Percentiles rank a stretch among this genome's conserved stretches.
Conservation (phyloP, 2,888 invertebrate genomes). For the Toxonevra muliebris region DNA sequence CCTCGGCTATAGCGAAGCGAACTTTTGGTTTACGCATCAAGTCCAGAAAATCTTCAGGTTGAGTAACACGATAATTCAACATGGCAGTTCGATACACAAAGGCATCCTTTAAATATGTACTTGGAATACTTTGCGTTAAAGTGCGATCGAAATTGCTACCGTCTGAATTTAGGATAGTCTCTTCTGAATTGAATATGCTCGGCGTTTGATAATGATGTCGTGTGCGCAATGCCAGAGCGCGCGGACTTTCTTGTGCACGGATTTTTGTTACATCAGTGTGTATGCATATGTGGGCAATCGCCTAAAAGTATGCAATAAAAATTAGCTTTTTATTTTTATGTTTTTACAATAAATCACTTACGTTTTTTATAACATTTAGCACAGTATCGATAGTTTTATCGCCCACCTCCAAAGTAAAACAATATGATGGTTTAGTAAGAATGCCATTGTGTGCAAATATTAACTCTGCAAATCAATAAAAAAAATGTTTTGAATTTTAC, state of each 20-base stretch:
- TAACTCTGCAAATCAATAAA: slow-evolving; percentile 49
- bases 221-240: slow-evolving; percentile 54
- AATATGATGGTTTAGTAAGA: slow-evolving; percentile 64
- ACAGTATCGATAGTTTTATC: slow-evolving; percentile 65
- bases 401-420: slow-evolving; percentile 67
- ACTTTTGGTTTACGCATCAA: slow-evolving; percentile 49
- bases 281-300: slow-evolving; percentile 64
- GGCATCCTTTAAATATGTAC: slow-evolving; percentile 58
- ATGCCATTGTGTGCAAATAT: slow-evolving; percentile 58
- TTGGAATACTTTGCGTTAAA: slow-evolving; percentile 40
- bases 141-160: slow-evolving; percentile 29
- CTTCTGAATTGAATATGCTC: slow-evolving; percentile 49
- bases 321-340: not conserved
- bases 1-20: slow-evolving; percentile 55
- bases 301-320: slow-evolving; percentile 35
- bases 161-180: slow-evolving; percentile 43
- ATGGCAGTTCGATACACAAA: slow-evolving; percentile 65
- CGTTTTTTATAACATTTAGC: slow-evolving; percentile 40
- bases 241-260: slow-evolving; percentile 57
- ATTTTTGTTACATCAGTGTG: slow-evolving; percentile 55
- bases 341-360: slow-evolving; percentile 35
- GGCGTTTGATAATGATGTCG: slow-evolving; percentile 45
- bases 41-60: slow-evolving; percentile 61
- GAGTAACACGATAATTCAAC: slow-evolving; percentile 65
- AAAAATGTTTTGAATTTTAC: not conserved